Evolutionary conservation across 2,888 invertebrate genomes (phyloP).

Genomic region (Heliconius erato): DNA sequence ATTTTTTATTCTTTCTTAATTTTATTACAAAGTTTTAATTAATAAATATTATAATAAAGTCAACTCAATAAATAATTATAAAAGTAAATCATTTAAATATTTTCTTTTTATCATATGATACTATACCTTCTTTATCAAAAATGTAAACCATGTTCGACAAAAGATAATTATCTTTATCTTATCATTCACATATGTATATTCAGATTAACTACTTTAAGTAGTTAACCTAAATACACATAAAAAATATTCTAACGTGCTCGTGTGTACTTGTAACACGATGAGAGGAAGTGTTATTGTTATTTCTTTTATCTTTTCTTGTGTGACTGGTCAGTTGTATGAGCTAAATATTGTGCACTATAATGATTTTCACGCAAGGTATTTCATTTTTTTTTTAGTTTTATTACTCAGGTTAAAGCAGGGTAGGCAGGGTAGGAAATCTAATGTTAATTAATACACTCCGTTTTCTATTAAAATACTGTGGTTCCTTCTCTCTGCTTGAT

Average conservation of each 20-base stretch:
- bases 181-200: background rate
- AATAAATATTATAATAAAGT: too few species aligned
- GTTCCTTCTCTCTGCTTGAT: too few species aligned
- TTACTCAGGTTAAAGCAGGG: background rate
- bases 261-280: constrained; percentile 20
- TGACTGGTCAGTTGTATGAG: constrained; percentile 60
- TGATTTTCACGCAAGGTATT: constrained; percentile 79
- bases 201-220: background rate
- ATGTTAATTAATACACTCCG: too few species aligned
- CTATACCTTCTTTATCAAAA: background rate
- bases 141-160: background rate
- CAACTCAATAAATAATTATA: too few species aligned
- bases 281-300: constrained; percentile 49
- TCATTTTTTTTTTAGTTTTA: background rate
- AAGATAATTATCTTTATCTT: constrained; percentile 9
- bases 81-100: background rate
- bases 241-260: background rate
- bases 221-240: background rate
- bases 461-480: too few species aligned
- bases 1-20: too few species aligned
- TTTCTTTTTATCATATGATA: background rate
- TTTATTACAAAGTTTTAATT: too few species aligned
- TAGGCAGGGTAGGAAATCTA: background rate
- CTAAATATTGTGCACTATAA: constrained; percentile 79
- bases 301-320: constrained; percentile 52